Conservation (phyloP, 1,140 invertebrate species). For the Adelges cooleyi region DNA sequence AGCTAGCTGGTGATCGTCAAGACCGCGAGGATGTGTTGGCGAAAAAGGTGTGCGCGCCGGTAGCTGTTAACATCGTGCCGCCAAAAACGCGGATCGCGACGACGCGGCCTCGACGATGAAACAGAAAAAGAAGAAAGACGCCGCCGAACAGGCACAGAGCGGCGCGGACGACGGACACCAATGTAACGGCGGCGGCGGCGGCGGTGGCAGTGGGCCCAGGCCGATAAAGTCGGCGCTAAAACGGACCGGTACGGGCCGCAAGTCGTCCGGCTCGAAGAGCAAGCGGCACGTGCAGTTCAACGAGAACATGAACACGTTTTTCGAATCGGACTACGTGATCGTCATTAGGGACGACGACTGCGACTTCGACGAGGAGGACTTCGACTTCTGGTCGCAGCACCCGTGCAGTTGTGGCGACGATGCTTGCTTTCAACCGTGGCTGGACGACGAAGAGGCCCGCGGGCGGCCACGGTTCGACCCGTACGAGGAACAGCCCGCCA, state of each 20-base stretch:
- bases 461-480: conserved; percentile 39
- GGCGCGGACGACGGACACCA: not conserved
- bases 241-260: conserved; percentile 33
- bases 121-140: conserved; percentile 31
- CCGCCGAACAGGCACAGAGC: not conserved
- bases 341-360: conserved; percentile 70
- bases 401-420: conserved; percentile 43
- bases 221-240: conserved; percentile 48
- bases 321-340: conserved; percentile 78
- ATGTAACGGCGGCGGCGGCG: conserved; percentile 4
- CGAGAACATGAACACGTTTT: conserved; percentile 73
- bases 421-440: conserved; percentile 23
- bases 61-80: no score
- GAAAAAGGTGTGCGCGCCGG: no score
- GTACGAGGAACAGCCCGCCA: conserved; percentile 57
- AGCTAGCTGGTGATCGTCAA: no score
- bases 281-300: conserved; percentile 67
- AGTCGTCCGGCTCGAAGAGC: conserved; percentile 35
- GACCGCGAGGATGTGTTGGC: no score
- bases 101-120: conserved; percentile 27
- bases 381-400: conserved; percentile 35
- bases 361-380: conserved; percentile 53
- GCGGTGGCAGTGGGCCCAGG: conserved; percentile 30
- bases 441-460: conserved; percentile 29
- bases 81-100: no score